Evolutionary conservation across 2,797 vertebrate genomes (phyloP).

Genomic region (Galagoides demidoff): DNA sequence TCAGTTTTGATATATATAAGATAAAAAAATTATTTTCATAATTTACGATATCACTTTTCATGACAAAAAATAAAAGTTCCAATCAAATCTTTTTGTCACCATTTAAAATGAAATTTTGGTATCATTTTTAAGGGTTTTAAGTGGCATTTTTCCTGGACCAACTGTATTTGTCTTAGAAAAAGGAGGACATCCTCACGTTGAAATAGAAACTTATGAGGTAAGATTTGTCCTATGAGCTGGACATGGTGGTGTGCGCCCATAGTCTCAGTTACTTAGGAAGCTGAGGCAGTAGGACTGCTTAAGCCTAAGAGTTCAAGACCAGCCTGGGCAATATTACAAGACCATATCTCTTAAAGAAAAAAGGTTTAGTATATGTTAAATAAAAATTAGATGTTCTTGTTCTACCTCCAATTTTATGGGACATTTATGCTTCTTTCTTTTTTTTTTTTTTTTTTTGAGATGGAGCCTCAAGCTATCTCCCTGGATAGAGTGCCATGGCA

Average conservation of each 20-base stretch:
- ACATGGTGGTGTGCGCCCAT: no score
- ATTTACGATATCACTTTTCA: constrained; percentile 47
- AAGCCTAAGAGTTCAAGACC: no score
- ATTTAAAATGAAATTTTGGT: constrained; percentile 3
- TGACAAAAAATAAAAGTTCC: neutral
- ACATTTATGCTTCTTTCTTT: constrained; percentile 31
- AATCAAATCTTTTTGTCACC: neutral
- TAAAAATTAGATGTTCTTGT: neutral
- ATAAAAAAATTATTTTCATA: constrained; percentile 11
- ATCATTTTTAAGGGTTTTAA: neutral
- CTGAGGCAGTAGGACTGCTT: no score
- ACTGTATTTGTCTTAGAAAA: neutral
- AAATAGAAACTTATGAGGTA: neutral
- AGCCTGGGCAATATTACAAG: no score
- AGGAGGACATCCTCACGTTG: neutral
- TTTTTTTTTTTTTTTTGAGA: no score
- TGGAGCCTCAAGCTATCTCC: no score
- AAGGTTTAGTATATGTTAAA: neutral
- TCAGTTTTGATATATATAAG: constrained; percentile 22
- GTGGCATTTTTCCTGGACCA: neutral
- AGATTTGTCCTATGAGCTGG: no score
- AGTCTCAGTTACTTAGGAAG: no score
- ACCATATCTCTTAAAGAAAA: no score
- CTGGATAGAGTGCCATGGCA: no score
- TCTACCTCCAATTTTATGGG: neutral